phyloP scores from a whole-genome alignment of 2,113 vertebrate species.

The Clarias batrachus region DNA sequence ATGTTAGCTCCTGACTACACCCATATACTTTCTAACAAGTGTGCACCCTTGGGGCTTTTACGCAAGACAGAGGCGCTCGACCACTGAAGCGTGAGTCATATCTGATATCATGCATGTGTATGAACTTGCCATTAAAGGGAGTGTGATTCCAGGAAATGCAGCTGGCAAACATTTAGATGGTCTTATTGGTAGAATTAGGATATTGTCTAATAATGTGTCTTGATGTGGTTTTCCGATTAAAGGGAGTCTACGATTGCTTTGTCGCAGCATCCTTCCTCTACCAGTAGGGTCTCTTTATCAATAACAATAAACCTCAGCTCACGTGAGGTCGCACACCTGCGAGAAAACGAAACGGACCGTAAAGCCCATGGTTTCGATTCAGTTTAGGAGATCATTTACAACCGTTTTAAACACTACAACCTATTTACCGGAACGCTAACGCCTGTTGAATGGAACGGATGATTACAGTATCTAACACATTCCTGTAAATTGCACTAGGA shows the following conservation, averaged over 20 bases:
- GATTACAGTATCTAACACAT: background rate
- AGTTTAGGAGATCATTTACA: background rate
- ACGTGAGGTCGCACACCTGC: background rate
- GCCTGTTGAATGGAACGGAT: too few species aligned
- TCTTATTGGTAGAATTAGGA: background rate
- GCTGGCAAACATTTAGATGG: background rate
- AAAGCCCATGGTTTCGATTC: background rate
- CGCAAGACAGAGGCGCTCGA: background rate
- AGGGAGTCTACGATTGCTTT: background rate
- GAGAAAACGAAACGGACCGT: background rate
- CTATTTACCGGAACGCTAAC: background rate
- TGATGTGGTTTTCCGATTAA: background rate
- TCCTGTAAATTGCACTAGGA: background rate
- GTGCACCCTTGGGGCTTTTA: background rate
- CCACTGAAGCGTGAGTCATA: background rate
- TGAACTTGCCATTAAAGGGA: conserved; percentile 8
- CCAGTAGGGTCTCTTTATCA: background rate
- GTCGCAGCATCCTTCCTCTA: background rate
- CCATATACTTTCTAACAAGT: background rate
- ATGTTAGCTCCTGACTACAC: background rate
- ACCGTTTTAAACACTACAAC: background rate
- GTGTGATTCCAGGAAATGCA: background rate
- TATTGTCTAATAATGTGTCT: background rate
- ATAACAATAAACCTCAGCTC: background rate
- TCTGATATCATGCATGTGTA: conserved; percentile 12